phyloP scores from a whole-genome alignment of 2,797 vertebrate species.

The Fundulus diaphanus region DNA sequence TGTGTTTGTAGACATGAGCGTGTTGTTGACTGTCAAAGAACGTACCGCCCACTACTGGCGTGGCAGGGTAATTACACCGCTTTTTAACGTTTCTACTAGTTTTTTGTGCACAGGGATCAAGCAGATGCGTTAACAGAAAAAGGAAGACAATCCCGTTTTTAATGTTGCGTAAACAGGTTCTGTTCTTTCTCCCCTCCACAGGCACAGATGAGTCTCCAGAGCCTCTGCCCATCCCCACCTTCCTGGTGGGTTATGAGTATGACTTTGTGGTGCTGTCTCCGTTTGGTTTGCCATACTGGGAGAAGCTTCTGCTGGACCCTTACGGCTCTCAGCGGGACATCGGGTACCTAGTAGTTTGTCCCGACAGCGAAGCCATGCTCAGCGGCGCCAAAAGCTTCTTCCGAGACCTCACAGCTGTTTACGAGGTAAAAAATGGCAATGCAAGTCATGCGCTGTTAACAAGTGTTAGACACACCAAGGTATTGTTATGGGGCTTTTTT shows the following conservation, averaged over 20 bases:
- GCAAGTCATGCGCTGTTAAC: not conserved
- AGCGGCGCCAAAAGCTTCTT: slow-evolving; percentile 97
- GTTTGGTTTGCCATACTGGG: slow-evolving; percentile 97
- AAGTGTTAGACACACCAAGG: not conserved
- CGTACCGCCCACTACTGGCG: no score
- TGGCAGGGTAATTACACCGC: no score
- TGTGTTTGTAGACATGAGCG: no score
- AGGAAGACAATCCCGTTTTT: no score
- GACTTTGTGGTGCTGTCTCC: slow-evolving; percentile 99
- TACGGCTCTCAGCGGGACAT: slow-evolving; percentile 96
- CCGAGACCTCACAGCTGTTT: slow-evolving; percentile 95
- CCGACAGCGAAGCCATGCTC: slow-evolving; percentile 96
- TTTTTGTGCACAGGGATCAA: no score
- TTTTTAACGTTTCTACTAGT: no score
- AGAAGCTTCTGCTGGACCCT: slow-evolving; percentile 96
- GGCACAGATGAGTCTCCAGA: slow-evolving; percentile 99
- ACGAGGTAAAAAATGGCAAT: slow-evolving; percentile 84
- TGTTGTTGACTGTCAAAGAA: no score
- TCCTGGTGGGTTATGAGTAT: slow-evolving; percentile 97
- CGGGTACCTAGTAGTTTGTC: slow-evolving; percentile 97
- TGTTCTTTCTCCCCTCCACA: slow-evolving; percentile 54
- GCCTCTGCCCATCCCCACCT: slow-evolving; percentile 98
- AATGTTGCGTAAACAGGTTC: no score
- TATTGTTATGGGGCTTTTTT: not conserved
- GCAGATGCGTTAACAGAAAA: no score